Evolutionary conservation across 1,140 invertebrate genomes (phyloP).

Genomic region (Chironomus striatipennis): DNA sequence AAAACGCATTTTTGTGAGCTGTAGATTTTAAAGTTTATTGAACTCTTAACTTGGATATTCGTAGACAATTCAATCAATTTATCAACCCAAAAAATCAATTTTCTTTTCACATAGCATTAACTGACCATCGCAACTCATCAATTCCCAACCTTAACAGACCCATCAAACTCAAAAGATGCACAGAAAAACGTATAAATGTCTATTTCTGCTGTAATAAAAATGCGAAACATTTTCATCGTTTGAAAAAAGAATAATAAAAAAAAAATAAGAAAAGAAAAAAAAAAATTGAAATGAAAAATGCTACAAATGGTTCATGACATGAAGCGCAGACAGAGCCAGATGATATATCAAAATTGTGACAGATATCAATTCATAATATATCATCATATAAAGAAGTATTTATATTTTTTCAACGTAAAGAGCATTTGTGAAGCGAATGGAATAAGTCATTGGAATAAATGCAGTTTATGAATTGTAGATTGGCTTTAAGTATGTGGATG

Average conservation of each 20-base stretch:
- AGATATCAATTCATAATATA: slow-evolving; percentile 22
- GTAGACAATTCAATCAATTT: too few relatives aligned
- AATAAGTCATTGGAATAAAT: neutral
- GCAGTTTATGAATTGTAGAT: neutral
- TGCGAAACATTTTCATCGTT: slow-evolving; percentile 18
- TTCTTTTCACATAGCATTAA: too few relatives aligned
- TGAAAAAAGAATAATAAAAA: too few relatives aligned
- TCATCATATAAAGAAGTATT: neutral
- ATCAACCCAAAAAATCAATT: too few relatives aligned
- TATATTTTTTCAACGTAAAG: too few relatives aligned
- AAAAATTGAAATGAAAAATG: neutral
- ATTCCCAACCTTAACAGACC: too few relatives aligned
- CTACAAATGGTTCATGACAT: neutral
- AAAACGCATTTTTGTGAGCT: too few relatives aligned
- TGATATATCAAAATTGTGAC: slow-evolving; percentile 21
- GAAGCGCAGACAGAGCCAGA: slow-evolving; percentile 4
- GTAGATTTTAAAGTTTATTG: too few relatives aligned
- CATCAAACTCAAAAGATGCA: neutral
- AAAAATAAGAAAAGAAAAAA: too few relatives aligned
- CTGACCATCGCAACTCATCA: too few relatives aligned
- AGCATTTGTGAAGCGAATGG: too few relatives aligned
- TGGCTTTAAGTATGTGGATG: neutral
- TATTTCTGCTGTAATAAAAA: slow-evolving; percentile 5
- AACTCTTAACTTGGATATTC: too few relatives aligned
- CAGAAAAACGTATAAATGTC: neutral